These are phyloP conservation scores for Nasua narica DNA, from an alignment of 2,797 vertebrate species.

Conservation along the genomic window DNA sequence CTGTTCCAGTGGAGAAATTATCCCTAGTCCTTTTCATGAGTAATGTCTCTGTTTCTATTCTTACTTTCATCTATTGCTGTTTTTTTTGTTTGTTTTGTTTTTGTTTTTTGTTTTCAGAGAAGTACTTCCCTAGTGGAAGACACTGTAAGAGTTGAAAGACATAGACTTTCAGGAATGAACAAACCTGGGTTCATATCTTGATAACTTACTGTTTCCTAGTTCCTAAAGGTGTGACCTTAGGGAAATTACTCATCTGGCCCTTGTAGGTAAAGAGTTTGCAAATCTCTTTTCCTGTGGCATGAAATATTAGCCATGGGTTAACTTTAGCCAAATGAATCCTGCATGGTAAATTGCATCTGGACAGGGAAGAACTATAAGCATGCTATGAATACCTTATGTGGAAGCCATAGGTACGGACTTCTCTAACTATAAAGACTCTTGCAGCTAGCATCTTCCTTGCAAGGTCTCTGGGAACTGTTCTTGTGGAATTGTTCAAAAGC, in stretches of 20 bases:
- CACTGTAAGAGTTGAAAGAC: background rate
- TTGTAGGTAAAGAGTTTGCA: background rate
- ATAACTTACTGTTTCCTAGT: background rate
- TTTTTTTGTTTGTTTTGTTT: background rate
- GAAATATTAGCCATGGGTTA: background rate
- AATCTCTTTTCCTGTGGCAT: background rate
- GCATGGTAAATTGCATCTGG: background rate
- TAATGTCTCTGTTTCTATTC: background rate
- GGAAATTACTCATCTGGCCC: background rate
- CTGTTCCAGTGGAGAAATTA: slow-evolving; percentile 45
- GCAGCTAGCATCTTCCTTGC: background rate
- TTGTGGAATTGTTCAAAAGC: background rate
- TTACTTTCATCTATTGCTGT: background rate
- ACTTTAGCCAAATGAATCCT: background rate
- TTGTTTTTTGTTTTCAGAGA: background rate
- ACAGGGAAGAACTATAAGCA: background rate
- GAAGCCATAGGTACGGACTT: background rate
- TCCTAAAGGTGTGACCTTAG: background rate
- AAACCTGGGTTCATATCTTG: background rate
- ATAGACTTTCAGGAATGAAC: background rate
- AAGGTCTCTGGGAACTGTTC: background rate
- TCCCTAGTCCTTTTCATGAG: background rate
- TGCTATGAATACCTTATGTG: background rate
- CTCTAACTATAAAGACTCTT: background rate
- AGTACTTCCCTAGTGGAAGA: background rate